Percentiles rank a stretch among this genome's conserved stretches.
Conservation (phyloP, 2,888 invertebrate species). For the Pyrocoelia pectoralis region DNA sequence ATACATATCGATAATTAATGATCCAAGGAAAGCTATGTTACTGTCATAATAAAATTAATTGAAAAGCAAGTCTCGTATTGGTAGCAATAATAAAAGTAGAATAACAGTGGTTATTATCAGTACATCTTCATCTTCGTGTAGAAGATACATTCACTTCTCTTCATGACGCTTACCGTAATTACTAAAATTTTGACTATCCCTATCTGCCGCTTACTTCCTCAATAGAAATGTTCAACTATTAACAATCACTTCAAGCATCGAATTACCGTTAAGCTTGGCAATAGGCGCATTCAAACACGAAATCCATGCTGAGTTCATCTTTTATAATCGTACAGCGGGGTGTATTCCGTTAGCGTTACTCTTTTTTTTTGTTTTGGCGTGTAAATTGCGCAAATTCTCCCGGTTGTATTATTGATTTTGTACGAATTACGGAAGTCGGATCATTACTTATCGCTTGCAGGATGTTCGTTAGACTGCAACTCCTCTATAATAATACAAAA, state of each 20-base stretch:
- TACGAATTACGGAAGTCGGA: not conserved
- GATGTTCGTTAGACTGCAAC: not conserved
- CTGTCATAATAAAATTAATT: constrained; percentile 1
- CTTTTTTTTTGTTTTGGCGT: not conserved
- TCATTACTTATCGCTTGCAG: not conserved
- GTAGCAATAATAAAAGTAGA: constrained; percentile 1
- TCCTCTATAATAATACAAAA: not conserved
- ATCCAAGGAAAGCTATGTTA: not conserved
- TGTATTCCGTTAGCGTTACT: not conserved
- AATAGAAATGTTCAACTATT: constrained; percentile 6
- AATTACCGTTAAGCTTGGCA: not conserved
- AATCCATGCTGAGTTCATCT: not conserved
- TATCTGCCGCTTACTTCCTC: constrained; percentile 13
- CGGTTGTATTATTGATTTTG: not conserved
- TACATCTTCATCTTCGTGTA: not conserved
- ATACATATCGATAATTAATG: constrained; percentile 1
- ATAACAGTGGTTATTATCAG: not conserved
- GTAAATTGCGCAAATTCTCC: too few species aligned
- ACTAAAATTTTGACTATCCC: constrained; percentile 6
- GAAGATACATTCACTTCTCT: not conserved
- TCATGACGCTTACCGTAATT: constrained; percentile 7
- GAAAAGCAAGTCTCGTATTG: not conserved
- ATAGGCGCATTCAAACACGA: not conserved
- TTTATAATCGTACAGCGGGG: not conserved
- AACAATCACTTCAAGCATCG: constrained; percentile 14